Conservation (phyloP, 2,888 invertebrate genomes). For the Pegoplata infirma region DNA sequence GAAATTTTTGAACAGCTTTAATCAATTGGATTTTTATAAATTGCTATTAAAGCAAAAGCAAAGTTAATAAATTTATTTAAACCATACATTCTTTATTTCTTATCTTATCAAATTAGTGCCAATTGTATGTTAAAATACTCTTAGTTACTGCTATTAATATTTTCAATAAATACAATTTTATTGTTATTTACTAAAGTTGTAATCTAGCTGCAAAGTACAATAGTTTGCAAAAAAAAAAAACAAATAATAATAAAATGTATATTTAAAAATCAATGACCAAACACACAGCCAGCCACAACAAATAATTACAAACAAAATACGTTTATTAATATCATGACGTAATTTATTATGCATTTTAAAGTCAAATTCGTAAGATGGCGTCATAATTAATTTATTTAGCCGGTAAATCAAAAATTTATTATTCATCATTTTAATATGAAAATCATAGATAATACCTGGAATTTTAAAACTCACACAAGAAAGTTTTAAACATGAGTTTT, state of each 20-base stretch:
- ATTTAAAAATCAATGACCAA: no score
- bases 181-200: background rate
- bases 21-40: no score
- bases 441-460: slow-evolving; percentile 24
- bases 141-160: background rate
- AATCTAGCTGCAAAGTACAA: background rate
- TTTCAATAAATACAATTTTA: background rate
- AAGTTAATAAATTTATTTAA: background rate
- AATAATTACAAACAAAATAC: background rate
- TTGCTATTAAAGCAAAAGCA: background rate
- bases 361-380: no score
- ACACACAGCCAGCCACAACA: no score
- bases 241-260: no score
- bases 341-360: background rate
- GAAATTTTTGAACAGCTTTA: no score
- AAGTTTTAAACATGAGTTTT: background rate
- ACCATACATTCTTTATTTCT: background rate
- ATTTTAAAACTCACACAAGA: background rate
- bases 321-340: background rate
- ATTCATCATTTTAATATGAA: slow-evolving; percentile 24
- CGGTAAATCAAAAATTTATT: slow-evolving; percentile 13
- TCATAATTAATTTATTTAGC: background rate
- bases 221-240: background rate
- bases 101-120: background rate
- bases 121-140: background rate